These are phyloP conservation scores for Coelopa frigida DNA, from an alignment of 1,140 invertebrate genomes.

Conservation along the genomic window DNA sequence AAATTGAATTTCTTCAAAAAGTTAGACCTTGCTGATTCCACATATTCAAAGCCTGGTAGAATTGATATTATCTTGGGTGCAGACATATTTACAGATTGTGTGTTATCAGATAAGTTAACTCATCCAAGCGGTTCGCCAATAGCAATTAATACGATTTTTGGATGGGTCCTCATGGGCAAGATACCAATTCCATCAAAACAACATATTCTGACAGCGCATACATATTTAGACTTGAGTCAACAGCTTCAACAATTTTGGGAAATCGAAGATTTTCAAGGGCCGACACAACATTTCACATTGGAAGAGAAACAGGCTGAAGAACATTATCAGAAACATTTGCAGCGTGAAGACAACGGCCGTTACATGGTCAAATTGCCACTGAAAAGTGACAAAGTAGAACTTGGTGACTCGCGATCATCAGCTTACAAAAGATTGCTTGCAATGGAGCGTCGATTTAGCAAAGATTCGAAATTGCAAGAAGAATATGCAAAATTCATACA, in stretches of 20 bases:
- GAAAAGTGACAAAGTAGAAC: no score
- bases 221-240: not conserved
- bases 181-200: no score
- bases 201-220: not conserved
- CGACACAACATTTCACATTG: not conserved
- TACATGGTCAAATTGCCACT: no score
- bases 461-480: not conserved
- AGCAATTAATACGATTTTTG: constrained; percentile 3
- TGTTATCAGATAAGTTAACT: not conserved
- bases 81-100: constrained; percentile 1
- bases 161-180: constrained; percentile 7
- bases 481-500: constrained; percentile 10
- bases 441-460: constrained; percentile 2
- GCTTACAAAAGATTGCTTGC: not conserved
- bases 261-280: not conserved
- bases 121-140: constrained; percentile 2
- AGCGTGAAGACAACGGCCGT: no score
- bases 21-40: constrained; percentile 2
- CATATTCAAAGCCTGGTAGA: not conserved
- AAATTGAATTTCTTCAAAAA: constrained; percentile 4
- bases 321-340: no score
- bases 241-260: no score
- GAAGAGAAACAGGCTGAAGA: constrained; percentile 5
- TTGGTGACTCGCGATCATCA: constrained; percentile 5
- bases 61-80: constrained; percentile 7